Conservation (phyloP, 2,888 invertebrate genomes). For the Corbicula japonica region DNA sequence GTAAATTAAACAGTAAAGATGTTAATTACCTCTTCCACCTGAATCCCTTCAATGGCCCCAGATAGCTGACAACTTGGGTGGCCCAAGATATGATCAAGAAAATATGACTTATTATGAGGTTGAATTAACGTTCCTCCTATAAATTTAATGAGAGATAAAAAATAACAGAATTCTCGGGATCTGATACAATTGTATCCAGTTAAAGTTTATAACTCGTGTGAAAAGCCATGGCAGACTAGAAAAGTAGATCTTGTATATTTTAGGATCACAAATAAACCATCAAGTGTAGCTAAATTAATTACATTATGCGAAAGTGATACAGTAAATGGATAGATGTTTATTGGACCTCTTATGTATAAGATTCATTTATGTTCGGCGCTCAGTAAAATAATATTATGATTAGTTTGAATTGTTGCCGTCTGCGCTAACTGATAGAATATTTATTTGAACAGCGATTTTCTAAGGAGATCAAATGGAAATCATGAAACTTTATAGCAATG, state of each 20-base stretch:
- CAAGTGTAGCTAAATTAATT: constrained; percentile 52
- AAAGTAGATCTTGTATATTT: constrained; percentile 37
- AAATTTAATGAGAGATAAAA: constrained; percentile 69
- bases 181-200: constrained; percentile 60
- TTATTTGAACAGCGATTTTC: constrained; percentile 46
- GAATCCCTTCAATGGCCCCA: constrained; percentile 43
- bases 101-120: constrained; percentile 69
- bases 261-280: constrained; percentile 32
- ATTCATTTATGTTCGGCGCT: constrained; percentile 19
- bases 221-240: constrained; percentile 25
- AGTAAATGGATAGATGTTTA: constrained; percentile 47
- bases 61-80: constrained; percentile 62
- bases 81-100: constrained; percentile 66
- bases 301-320: constrained; percentile 52
- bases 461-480: constrained; percentile 48
- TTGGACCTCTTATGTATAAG: constrained; percentile 32
- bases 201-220: constrained; percentile 45
- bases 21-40: constrained; percentile 35
- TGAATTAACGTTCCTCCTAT: constrained; percentile 66
- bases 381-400: constrained; percentile 20
- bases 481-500: constrained; percentile 48
- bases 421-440: constrained; percentile 33
- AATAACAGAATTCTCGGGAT: constrained; percentile 61
- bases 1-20: constrained; percentile 53
- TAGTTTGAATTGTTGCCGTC: constrained; percentile 11